These are phyloP conservation scores for Dreissena rostriformis DNA, from an alignment of 1,140 invertebrate species.

Conservation along the genomic window DNA sequence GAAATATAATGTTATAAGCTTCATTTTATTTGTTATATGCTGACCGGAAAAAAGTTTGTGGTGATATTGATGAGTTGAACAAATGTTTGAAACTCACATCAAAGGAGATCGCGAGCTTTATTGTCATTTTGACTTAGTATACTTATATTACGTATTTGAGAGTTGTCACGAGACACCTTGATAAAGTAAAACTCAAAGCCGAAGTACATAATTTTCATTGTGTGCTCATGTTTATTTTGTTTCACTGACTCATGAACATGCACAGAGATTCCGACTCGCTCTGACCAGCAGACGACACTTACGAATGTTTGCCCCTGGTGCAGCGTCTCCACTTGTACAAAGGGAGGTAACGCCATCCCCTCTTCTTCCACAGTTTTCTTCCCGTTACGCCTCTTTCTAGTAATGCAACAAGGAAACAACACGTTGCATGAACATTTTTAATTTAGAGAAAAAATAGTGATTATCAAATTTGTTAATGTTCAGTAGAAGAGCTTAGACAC, in stretches of 20 bases:
- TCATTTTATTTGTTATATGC: too few species aligned
- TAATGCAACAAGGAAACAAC: too few species aligned
- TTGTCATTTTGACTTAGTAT: too few species aligned
- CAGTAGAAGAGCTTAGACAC: too few species aligned
- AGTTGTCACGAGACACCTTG: too few species aligned
- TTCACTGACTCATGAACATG: background rate
- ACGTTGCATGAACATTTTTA: too few species aligned
- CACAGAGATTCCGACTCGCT: background rate
- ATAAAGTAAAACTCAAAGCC: background rate
- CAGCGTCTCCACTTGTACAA: conserved; percentile 77
- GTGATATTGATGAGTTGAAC: too few species aligned
- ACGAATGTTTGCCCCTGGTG: conserved; percentile 77
- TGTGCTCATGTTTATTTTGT: background rate
- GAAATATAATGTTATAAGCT: background rate
- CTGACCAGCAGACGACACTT: conserved; percentile 55
- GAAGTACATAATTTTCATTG: background rate
- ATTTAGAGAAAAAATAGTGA: too few species aligned
- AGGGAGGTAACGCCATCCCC: conserved; percentile 71
- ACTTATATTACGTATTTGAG: too few species aligned
- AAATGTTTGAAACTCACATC: too few species aligned
- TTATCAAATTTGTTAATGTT: background rate
- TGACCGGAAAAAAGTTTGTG: too few species aligned
- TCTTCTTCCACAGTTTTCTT: conserved; percentile 16
- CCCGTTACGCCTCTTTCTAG: background rate
- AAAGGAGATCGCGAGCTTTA: too few species aligned